Base-by-base conservation (phyloP, 2,888 invertebrate species). In the Linnaemya vulpina region DNA sequence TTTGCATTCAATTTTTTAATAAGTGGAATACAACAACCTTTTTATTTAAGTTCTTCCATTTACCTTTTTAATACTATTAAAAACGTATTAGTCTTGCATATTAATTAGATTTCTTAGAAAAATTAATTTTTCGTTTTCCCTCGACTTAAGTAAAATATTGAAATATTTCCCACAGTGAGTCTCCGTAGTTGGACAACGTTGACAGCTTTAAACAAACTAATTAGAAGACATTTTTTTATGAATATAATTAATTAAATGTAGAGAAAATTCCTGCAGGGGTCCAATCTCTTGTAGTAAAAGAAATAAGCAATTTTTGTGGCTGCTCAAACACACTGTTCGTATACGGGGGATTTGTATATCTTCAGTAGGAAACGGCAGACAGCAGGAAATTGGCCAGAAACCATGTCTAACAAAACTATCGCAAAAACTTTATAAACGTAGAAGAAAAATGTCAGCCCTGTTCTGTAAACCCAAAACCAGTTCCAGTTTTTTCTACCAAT, bases 51-150 rank as follows among this genome's bases (percentile, higher is more conserved):
- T 55, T 22, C n/a, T 22, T 38, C 30, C 25, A 3, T n/a, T 55
- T 62, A 15, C 15, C 11, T 49, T 35, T 20, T 46, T 58, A 49
- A 74, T 51, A 38, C 38, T 13, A 35, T 30, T 60, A 35, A 46
- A 3, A 20, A 35, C 8, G 11, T 71, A 13, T 73, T 62, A 51
- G 2, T 25, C 13, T 51, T 62, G 62, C 74, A 74, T 74, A 53
- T 75, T 53, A 75, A 75, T 51, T 46, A 55, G 49, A 35, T 25
- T 38, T 46, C 30, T 71, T 30, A 8, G 4, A 25, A 60, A 60
- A 15, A 15, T 22, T 1, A 62, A 7, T 25, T 53, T 11, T 62
- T 63, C 17, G 9, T 75, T 22, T 38, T n/a, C 9, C 38, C 10
- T 35, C 20, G 10, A n/a, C 38, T 74, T 25, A 15, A 22, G 46